Base-by-base conservation (phyloP, 2,797 vertebrate genomes). In the Ctenochaetus hawaiiensis region DNA sequence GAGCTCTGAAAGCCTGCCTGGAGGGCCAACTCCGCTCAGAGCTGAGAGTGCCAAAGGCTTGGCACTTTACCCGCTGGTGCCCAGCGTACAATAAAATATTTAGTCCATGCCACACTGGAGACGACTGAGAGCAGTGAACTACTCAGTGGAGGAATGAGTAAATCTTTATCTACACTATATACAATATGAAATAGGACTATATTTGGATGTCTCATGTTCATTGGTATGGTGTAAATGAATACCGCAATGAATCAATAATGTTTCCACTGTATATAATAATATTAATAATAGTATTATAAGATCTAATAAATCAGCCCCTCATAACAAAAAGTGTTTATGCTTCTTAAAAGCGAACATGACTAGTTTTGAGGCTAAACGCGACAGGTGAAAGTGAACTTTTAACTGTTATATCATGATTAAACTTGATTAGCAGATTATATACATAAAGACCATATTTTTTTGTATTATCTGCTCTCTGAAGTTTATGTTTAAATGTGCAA, bases 51-150 rank as follows among this genome's bases (percentile, higher is more conserved):
- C 75, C 44, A 66, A 49, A 71, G 61, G 61, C 73, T 67, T 91
- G 85, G 81, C 78, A 84, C 81, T 80, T 76, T 52, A 79, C 75
- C 77, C 75, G 60, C 61, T 69, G 69, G 68, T 82, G 54, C 54
- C 75, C 80, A 74, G 78, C 59, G 75, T 59, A 84, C 77, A 76
- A 69, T 86, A 72, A 86, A 87, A 84, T 72, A 66, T 87, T 84
- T 71, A 60, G 73, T 58, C 54, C 39, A 52, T 63, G 69, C 48
- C 58, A 69, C 56, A 45, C 56, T 65, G 53, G 66, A 78, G 67
- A 58, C 12, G 22, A 76, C 84, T 30, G 14, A 51, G 52, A 85
- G 75, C 74, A 82, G 48, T 60, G 69, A 79, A 80, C 58, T 73
- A 82, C 43, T 83, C 75, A 65, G 74, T 12, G 39, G 70, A 81